Base-by-base conservation (phyloP, 35 echinoderm and acorn worm species). In the Eucidaris tribuloides region DNA sequence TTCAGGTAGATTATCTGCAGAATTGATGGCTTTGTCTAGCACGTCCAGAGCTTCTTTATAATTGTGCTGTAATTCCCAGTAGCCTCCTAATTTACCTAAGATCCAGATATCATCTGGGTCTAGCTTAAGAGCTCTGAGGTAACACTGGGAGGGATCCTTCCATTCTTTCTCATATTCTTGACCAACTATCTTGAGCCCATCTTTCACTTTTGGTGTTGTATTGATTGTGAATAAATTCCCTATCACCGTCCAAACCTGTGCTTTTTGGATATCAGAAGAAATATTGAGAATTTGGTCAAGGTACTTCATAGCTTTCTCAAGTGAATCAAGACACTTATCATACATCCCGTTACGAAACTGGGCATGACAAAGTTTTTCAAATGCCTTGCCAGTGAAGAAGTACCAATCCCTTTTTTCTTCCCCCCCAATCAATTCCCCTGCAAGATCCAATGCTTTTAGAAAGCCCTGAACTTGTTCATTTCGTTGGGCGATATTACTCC, bases 361-460 rank as follows among this genome's bases (percentile, higher is more conserved):
- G 25, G 39, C 66, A 74, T 74, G 66, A 22, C 34, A 74, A 24
- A 74, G 66, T 35, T 5, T 74, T 7, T 41, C 66, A 74, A 40
- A 43, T 3, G 66, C 34, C 37, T 74, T 37, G 13, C 34, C 66
- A 41, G 66, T 74, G 40, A 40, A 74, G 2, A 74, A 40, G 43
- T 40, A 40, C 66, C 66, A 74, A 43, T 74, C 66, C 43, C 66
- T 74, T 24, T 74, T 74, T 22, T 74, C 66, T 18, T 74, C 33
- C 22, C 43, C 6, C 0, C 24, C 39, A 14, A 41, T n/a, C n/a
- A n/a, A n/a, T 23, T 35, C 40, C n/a, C 37, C 36, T 40, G 66
- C 66, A 25, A 42, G 7, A 23, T 43, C 37, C 1, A 74, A 40
- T 24, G 34, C 66, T 1, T 1, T 22, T 7, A 40, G 33, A 39